Percentiles rank a stretch among this genome's conserved stretches.
Evolutionary conservation across 37 sponge, comb jelly and placozoan species (phyloP).

Genomic region (Crambe crambe): DNA sequence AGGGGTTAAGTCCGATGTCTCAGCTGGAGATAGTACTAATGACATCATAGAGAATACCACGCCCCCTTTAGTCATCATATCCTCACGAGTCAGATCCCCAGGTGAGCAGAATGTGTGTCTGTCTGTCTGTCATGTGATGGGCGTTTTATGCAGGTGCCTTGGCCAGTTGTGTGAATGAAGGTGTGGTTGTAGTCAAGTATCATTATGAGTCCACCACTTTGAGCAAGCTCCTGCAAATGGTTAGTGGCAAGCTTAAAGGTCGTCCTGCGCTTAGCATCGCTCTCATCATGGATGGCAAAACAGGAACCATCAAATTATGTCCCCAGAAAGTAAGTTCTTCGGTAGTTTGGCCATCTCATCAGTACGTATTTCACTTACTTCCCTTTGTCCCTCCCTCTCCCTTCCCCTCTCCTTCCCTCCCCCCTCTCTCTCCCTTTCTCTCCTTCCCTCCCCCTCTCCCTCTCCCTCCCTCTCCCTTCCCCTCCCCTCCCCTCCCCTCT

Average conservation of each 20-base stretch:
- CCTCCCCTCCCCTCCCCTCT: too few relatives aligned
- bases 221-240: constrained; percentile 43
- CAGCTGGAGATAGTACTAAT: not conserved
- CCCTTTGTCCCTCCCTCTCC: too few relatives aligned
- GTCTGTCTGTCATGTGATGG: not conserved
- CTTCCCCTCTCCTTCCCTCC: too few relatives aligned
- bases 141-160: constrained; percentile 5
- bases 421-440: too few relatives aligned
- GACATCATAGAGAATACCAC: constrained; percentile 14
- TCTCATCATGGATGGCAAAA: constrained; percentile 65
- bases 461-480: too few relatives aligned
- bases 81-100: constrained; percentile 51
- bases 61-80: constrained; percentile 64
- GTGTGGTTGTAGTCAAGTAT: constrained; percentile 70
- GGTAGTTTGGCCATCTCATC: too few relatives aligned
- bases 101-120: not conserved
- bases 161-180: constrained; percentile 41
- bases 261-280: constrained; percentile 68
- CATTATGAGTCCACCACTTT: constrained; percentile 72
- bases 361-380: too few relatives aligned
- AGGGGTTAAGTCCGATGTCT: not conserved
- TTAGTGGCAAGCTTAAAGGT: constrained; percentile 58
- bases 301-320: constrained; percentile 67
- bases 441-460: too few relatives aligned
- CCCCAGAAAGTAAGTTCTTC: constrained; percentile 52